phyloP scores from a whole-genome alignment of 2,797 vertebrate genomes.

The Halcyon leucocephala region DNA sequence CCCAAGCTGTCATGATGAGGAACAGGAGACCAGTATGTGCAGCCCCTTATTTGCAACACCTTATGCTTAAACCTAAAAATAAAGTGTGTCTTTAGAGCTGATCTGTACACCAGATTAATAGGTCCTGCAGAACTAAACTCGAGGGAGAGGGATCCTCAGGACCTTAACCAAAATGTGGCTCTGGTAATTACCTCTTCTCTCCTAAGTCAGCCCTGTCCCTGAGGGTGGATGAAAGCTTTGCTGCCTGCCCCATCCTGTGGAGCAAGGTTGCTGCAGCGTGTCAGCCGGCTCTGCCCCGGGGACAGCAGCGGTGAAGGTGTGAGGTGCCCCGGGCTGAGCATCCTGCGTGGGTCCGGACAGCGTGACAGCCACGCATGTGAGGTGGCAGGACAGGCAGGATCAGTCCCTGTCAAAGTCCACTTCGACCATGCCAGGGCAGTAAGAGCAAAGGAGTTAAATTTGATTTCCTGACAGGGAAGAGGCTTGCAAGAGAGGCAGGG shows the following conservation, averaged over 20 bases:
- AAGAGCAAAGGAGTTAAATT: background rate
- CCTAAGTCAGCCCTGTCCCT: background rate
- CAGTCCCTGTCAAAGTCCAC: background rate
- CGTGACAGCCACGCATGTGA: accelerated
- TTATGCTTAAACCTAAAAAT: background rate
- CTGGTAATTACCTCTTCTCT: background rate
- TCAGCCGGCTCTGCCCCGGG: background rate
- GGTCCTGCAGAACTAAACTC: background rate
- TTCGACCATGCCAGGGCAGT: background rate
- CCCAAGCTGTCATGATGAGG: background rate
- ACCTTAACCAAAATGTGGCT: background rate
- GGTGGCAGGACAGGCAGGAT: background rate
- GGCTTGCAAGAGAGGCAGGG: background rate
- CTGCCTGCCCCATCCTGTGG: background rate
- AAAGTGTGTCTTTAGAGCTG: background rate
- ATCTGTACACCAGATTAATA: background rate
- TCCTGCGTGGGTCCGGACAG: background rate
- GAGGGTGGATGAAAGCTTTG: background rate
- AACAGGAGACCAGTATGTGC: background rate
- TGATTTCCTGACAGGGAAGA: background rate
- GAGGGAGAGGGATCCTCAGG: background rate
- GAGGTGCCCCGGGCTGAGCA: background rate
- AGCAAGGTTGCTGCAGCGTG: accelerated
- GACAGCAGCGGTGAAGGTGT: accelerated
- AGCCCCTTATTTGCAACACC: background rate